Evolutionary conservation across 2,888 invertebrate genomes (phyloP), one percentile per base, ranked within the genome.

Genomic region (Cantharis nigra): DNA sequence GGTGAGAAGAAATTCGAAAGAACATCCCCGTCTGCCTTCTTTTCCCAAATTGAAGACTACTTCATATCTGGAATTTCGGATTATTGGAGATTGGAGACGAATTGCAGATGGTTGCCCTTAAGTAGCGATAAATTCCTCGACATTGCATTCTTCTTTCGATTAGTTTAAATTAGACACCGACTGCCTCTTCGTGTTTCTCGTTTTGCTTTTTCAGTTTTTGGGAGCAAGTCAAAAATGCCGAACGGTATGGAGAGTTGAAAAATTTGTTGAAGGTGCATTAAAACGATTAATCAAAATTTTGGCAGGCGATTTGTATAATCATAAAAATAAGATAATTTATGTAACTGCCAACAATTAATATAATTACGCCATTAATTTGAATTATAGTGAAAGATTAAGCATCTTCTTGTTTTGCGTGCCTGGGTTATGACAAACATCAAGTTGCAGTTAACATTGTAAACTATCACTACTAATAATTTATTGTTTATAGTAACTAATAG

Each of bases 381-480:
- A 23, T 67, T 67, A 67, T 67, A 26, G 20, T 67, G 65, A 67
- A 67, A 67, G 65, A 67, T 67, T 23, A 67, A 67, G 65, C 20
- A 23, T 23, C 65, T 20, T 67, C 65, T 67, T 67, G 14, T 67
- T 14, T 23, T 20, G 20, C 9, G 11, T 23, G 20, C 13, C 20
- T 26, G 26, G 11, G 26, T 23, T 23, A 26, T 67, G 23, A 67
- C 65, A 67, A 67, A 67, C 65, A 67, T 26, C 23, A 23, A 18
- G 65, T 13, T 67, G 65, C 26, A 67, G 18, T 67, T 67, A 67
- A 20, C 20, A 67, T 20, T 20, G 65, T 67, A 67, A 67, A 67
- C 65, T 67, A 67, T 67, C 65, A 18, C 65, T 67, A 67, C 65
- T 23, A 67, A 67, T 67, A 67, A 67, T 67, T 67, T 67, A 67